Base-by-base conservation (phyloP, 1,140 invertebrate genomes). In the Battus philenor region DNA sequence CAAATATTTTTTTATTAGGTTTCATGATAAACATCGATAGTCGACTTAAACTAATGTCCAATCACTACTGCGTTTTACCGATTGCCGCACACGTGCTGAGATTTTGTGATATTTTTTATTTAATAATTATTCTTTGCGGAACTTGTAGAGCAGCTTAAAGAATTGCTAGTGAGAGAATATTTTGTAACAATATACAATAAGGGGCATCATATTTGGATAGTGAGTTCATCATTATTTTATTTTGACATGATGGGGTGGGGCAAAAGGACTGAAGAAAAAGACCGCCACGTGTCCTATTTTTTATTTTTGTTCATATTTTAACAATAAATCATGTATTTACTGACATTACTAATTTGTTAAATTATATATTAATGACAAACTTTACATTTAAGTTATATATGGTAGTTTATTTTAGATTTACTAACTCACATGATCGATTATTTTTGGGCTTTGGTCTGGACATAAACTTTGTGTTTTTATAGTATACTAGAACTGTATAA, bases 251-350 rank as follows among this genome's bases (percentile, higher is more conserved):
- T 62, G 63, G 80, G 80, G 76, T 82, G 80, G 78, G 78, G 78
- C 78, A 73, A 72, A 80, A 75, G 76, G 75, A 75, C 69, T 74
- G 43, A 66, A 51, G 53, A 54, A 63, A 72, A 72, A 75, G 68
- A 63, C 60, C 70, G 80, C 80, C 80, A 85, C 80, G 80, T 85
- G 80, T 85, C 75, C 71, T 77, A 68, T 54, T 67, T 79, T 71
- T 64, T 65, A 52, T 58, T 62, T 59, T 64, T 63, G 52, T 32
- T 20, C 36, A 46, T 24, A 51, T 50, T 63, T 58, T 51, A 22
- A 2, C 3, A 15, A 30, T 45, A 22, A n/a, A n/a, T n/a, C n/a
- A n/a, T n/a, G n/a, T n/a, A n/a, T n/a, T n/a, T n/a, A n/a, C n/a
- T n/a, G n/a, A n/a, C n/a, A n/a, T n/a, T n/a, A n/a, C n/a, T n/a